phyloP scores from a whole-genome alignment of 23 tunicate genomes.

The Halocynthia roretzi region DNA sequence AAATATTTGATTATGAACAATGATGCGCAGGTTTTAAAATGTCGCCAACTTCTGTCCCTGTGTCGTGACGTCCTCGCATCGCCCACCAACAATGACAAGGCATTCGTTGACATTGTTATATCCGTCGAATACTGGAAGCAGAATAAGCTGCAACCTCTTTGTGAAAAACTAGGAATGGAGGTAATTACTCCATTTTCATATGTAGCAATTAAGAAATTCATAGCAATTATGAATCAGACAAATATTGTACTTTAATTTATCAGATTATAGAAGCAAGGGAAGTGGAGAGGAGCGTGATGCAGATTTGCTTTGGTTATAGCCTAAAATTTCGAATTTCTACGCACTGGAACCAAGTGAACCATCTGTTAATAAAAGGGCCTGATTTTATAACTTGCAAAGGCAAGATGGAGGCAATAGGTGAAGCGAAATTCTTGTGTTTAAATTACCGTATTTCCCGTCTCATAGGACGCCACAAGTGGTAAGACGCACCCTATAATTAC shows the following conservation, averaged over 20 bases:
- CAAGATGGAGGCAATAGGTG: constrained; percentile 61
- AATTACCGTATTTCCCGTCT: too few species aligned
- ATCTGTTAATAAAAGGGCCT: constrained; percentile 28
- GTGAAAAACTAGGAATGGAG: constrained; percentile 38
- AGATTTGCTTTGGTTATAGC: constrained; percentile 48
- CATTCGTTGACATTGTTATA: constrained; percentile 36
- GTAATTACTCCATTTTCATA: not conserved
- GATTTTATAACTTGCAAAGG: constrained; percentile 51
- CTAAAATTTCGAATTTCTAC: constrained; percentile 37
- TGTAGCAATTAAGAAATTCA: too few species aligned
- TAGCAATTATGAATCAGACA: not conserved
- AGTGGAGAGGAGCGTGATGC: constrained; percentile 17
- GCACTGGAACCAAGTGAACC: constrained; percentile 38
- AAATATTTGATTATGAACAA: not conserved
- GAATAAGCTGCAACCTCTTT: constrained; percentile 25
- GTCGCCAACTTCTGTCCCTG: constrained; percentile 27
- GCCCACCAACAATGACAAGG: constrained; percentile 20
- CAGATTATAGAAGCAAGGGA: constrained; percentile 11
- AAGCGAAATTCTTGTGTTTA: too few species aligned
- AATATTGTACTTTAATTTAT: not conserved
- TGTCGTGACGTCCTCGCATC: constrained; percentile 28
- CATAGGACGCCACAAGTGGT: too few species aligned
- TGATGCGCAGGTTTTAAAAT: constrained; percentile 16
- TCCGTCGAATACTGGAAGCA: constrained; percentile 27
- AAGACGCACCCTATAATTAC: too few species aligned